phyloP scores from a whole-genome alignment of 2,113 vertebrate species.

The Apaloderma vittatum region DNA sequence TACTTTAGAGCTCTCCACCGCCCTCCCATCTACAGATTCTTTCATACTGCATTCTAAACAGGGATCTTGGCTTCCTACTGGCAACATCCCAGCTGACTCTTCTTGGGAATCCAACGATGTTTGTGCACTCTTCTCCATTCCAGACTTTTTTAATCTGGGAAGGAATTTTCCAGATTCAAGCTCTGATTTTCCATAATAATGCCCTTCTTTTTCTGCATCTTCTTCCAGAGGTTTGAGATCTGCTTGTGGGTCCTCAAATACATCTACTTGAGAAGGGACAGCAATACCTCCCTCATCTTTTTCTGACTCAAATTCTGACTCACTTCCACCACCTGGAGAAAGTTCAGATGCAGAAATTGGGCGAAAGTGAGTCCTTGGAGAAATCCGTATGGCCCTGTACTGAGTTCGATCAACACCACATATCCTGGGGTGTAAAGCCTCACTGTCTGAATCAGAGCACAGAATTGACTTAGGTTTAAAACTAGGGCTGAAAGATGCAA shows the following conservation, averaged over 20 bases:
- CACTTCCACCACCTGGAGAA: slow-evolving; percentile 93
- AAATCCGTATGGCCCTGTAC: slow-evolving; percentile 97
- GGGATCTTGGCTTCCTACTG: slow-evolving; percentile 83
- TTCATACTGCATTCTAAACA: slow-evolving; percentile 89
- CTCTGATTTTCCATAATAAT: slow-evolving; percentile 97
- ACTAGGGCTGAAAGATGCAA: slow-evolving; percentile 93
- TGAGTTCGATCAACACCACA: slow-evolving; percentile 94
- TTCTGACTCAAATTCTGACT: slow-evolving; percentile 96
- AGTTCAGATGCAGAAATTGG: slow-evolving; percentile 97
- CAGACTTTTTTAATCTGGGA: slow-evolving; percentile 95
- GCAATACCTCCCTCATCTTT: slow-evolving; percentile 90
- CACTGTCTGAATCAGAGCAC: slow-evolving; percentile 94
- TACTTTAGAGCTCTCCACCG: slow-evolving; percentile 75
- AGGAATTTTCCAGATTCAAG: slow-evolving; percentile 98
- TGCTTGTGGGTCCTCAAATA: slow-evolving; percentile 94
- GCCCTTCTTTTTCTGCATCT: slow-evolving; percentile 96
- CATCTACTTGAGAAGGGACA: slow-evolving; percentile 84
- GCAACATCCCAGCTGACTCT: slow-evolving; percentile 85
- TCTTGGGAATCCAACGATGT: slow-evolving; percentile 98
- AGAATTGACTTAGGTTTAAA: slow-evolving; percentile 98
- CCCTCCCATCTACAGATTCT: slow-evolving; percentile 78
- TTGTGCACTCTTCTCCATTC: slow-evolving; percentile 99
- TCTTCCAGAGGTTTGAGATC: slow-evolving; percentile 98
- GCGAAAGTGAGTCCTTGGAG: slow-evolving; percentile 98
- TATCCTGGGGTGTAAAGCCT: slow-evolving; percentile 89